A percentile compares a stretch with the other conserved stretches of the same genome.
Evolutionary conservation across 1,140 invertebrate species (phyloP).

Genomic region (Ostrea edulis): DNA sequence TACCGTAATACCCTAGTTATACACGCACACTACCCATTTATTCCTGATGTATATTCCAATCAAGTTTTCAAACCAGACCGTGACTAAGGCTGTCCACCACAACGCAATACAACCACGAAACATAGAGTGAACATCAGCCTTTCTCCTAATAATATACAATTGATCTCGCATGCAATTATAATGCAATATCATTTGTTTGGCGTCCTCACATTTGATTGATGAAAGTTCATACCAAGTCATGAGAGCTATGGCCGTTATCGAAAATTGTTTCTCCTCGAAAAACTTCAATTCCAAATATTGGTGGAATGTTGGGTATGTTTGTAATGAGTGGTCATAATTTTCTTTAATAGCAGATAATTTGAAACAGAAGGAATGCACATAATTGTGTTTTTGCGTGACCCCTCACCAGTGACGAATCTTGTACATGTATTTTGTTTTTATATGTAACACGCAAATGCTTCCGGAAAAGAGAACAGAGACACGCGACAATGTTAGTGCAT

Average conservation of each 20-base stretch:
- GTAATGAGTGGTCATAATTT: not conserved
- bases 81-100: not conserved
- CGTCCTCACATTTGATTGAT: not conserved
- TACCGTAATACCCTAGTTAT: no score
- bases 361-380: not conserved
- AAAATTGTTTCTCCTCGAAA: not conserved
- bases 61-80: no score
- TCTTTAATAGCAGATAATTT: not conserved
- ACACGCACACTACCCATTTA: no score
- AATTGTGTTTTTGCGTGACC: not conserved
- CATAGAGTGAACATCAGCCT: no score
- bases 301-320: not conserved
- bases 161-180: not conserved
- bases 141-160: not conserved
- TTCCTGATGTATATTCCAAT: no score
- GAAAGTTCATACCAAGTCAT: conserved; percentile 6
- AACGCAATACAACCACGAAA: not conserved
- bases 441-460: not conserved
- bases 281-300: not conserved
- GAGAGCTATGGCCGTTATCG: not conserved
- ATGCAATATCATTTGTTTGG: not conserved
- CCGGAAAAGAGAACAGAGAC: no score
- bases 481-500: no score
- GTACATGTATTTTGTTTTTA: not conserved
- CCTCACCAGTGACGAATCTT: not conserved